Evolutionary conservation across 2,888 invertebrate species (phyloP).

Genomic region (Nymphalis polychloros): DNA sequence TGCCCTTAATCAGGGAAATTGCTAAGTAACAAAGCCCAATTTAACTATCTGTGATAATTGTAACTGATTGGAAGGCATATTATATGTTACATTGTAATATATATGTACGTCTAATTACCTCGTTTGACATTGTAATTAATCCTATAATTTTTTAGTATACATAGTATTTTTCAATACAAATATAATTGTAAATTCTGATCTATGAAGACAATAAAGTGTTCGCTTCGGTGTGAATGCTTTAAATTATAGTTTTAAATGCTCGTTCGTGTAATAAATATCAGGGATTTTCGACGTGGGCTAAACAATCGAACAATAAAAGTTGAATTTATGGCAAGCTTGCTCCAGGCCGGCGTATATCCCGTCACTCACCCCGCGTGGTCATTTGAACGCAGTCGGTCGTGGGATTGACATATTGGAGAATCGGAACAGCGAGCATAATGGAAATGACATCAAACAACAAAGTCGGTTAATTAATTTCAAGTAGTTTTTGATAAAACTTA

Average conservation of each 20-base stretch:
- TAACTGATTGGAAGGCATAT: slow-evolving; percentile 41
- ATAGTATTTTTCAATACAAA: slow-evolving; percentile 4
- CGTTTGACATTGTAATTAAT: background rate
- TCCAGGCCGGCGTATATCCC: slow-evolving; percentile 37
- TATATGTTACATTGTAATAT: background rate
- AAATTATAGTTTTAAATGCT: slow-evolving; percentile 36
- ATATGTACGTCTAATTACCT: too few relatives aligned
- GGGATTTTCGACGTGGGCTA: slow-evolving; percentile 31
- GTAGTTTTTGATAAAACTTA: too few relatives aligned
- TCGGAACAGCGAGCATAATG: background rate
- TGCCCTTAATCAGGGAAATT: slow-evolving; percentile 72
- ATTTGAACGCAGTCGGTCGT: slow-evolving; percentile 57
- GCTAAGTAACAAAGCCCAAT: slow-evolving; percentile 65
- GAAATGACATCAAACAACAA: background rate
- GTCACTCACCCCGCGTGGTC: slow-evolving; percentile 50
- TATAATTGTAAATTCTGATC: background rate
- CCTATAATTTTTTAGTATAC: background rate
- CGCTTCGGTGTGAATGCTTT: slow-evolving; percentile 17
- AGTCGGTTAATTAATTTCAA: background rate
- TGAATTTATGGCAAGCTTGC: slow-evolving; percentile 37
- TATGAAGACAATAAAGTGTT: slow-evolving; percentile 13
- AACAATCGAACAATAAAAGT: slow-evolving; percentile 38
- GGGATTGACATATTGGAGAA: slow-evolving; percentile 64
- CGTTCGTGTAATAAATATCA: slow-evolving; percentile 29
- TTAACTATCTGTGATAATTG: slow-evolving; percentile 69